Percentiles rank a stretch among this genome's conserved stretches.
Conservation (phyloP, 1,140 invertebrate species). For the Cecropterus lyciades region DNA sequence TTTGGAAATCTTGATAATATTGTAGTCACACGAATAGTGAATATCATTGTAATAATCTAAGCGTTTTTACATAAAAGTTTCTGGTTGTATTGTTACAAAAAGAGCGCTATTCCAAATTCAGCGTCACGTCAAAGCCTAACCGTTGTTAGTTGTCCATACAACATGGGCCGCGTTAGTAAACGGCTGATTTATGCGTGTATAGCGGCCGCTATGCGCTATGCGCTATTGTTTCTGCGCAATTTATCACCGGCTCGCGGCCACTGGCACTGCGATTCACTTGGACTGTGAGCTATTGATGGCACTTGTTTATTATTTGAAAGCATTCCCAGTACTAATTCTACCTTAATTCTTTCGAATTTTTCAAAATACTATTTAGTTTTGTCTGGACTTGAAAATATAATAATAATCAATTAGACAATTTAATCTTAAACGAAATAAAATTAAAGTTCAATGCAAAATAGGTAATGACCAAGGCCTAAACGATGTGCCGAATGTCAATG, state of each 20-base stretch:
- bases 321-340: too few relatives aligned
- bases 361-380: too few relatives aligned
- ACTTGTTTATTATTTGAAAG: conserved; percentile 6
- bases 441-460: background rate
- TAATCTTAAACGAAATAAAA: too few relatives aligned
- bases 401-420: too few relatives aligned
- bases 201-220: conserved; percentile 39
- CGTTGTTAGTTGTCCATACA: conserved; percentile 40
- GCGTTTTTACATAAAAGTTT: conserved; percentile 30
- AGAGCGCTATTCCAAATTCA: conserved; percentile 19
- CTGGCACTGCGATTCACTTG: conserved; percentile 62
- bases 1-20: too few relatives aligned
- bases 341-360: too few relatives aligned
- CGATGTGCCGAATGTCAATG: conserved; percentile 39
- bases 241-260: conserved; percentile 51
- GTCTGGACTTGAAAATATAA: too few relatives aligned
- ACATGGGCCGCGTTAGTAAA: conserved; percentile 48
- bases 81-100: conserved; percentile 2
- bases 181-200: conserved; percentile 55
- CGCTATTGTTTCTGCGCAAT: conserved; percentile 60
- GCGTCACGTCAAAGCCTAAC: conserved; percentile 17
- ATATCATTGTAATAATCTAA: too few relatives aligned
- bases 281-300: conserved; percentile 55
- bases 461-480: background rate
- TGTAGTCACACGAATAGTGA: too few relatives aligned